Conservation (phyloP, 1,140 invertebrate species). For the Papilio aristodemus region DNA sequence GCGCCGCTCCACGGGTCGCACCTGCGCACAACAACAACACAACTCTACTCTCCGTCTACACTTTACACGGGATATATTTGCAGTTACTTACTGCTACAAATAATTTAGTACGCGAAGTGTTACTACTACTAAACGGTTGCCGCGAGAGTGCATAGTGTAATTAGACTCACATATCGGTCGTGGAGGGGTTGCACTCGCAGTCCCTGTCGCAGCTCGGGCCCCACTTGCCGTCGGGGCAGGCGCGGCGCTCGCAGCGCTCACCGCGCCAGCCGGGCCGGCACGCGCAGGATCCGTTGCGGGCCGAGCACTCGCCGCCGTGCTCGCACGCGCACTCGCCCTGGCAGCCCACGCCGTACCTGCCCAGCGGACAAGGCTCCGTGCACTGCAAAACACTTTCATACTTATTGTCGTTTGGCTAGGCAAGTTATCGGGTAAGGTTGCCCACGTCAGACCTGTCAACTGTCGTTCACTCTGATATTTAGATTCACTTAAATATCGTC, state of each 20-base stretch:
- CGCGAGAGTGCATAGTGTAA: too few relatives aligned
- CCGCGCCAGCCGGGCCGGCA: conserved; percentile 91
- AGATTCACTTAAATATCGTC: too few relatives aligned
- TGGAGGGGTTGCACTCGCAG: conserved; percentile 87
- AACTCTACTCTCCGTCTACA: neutral
- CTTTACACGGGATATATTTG: too few relatives aligned
- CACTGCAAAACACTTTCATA: conserved; percentile 81
- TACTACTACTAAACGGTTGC: too few relatives aligned
- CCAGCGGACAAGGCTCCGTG: conserved; percentile 87
- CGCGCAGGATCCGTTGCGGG: conserved; percentile 85
- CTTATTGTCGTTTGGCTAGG: neutral
- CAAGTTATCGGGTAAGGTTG: too few relatives aligned
- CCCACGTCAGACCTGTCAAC: too few relatives aligned
- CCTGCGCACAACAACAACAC: conserved; percentile 62
- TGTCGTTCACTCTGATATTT: too few relatives aligned
- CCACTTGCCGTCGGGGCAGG: conserved; percentile 84
- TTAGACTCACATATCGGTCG: conserved; percentile 85
- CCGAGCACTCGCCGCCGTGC: conserved; percentile 88
- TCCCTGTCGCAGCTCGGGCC: conserved; percentile 86
- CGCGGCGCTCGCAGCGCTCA: conserved; percentile 83
- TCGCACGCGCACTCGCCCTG: conserved; percentile 86
- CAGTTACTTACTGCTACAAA: too few relatives aligned
- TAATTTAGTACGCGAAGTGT: too few relatives aligned
- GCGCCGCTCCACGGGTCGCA: conserved; percentile 94
- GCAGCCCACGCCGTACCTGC: conserved; percentile 90